A percentile compares a stretch with the other conserved stretches of the same genome.
phyloP scores from a whole-genome alignment of 1,140 invertebrate genomes.

The Galleria mellonella region DNA sequence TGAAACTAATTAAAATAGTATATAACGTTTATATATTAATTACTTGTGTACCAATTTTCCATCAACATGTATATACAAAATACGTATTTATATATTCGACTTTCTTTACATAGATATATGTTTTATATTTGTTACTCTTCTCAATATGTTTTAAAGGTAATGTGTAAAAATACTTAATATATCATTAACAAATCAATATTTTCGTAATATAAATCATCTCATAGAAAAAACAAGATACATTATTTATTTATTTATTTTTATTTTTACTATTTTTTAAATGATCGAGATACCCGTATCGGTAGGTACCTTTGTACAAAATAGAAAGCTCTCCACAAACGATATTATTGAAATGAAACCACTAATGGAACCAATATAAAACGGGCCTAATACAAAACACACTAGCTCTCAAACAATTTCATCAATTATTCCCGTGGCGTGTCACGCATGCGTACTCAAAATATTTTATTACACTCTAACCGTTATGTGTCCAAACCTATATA shows the following conservation, averaged over 20 bases:
- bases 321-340: slow-evolving; percentile 52
- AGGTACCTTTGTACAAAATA: slow-evolving; percentile 56
- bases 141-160: slow-evolving; percentile 64
- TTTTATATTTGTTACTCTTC: slow-evolving; percentile 52
- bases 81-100: slow-evolving; percentile 60
- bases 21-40: neutral
- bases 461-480: slow-evolving; percentile 33
- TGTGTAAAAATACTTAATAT: slow-evolving; percentile 70
- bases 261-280: slow-evolving; percentile 26
- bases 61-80: slow-evolving; percentile 45
- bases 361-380: slow-evolving; percentile 7
- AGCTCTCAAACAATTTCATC: slow-evolving; percentile 19
- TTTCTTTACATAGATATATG: slow-evolving; percentile 55
- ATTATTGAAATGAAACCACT: neutral
- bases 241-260: too few relatives aligned
- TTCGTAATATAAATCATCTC: slow-evolving; percentile 65
- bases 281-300: slow-evolving; percentile 35
- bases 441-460: slow-evolving; percentile 27
- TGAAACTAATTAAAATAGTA: neutral
- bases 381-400: slow-evolving; percentile 9
- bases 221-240: slow-evolving; percentile 69
- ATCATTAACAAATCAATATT: slow-evolving; percentile 62
- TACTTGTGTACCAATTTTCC: slow-evolving; percentile 14
- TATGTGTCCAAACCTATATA: slow-evolving; percentile 61
- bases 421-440: slow-evolving; percentile 25